A percentile compares a stretch with the other conserved stretches of the same genome.
Conservation (phyloP, 2,888 invertebrate species). For the Thysanoteuthis rhombus region DNA sequence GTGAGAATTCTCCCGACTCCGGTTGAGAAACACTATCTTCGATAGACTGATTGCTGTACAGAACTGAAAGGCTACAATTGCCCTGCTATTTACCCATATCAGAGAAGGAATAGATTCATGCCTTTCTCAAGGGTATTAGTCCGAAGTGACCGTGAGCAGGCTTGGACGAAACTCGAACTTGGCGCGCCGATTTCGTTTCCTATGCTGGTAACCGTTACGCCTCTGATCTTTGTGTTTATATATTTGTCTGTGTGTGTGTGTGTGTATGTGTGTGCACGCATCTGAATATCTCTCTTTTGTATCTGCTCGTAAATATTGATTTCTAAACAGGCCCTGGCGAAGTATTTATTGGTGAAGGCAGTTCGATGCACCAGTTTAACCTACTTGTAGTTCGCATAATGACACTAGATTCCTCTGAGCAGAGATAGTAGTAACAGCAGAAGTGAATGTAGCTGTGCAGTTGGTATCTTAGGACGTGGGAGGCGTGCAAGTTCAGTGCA, state of each 20-base stretch:
- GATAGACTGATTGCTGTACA: too few relatives aligned
- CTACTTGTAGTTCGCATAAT: background rate
- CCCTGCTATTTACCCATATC: too few relatives aligned
- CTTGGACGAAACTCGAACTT: too few relatives aligned
- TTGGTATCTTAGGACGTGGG: background rate
- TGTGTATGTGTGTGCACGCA: background rate
- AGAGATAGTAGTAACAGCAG: background rate
- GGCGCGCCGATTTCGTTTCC: too few relatives aligned
- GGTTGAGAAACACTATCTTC: too few relatives aligned
- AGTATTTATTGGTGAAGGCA: background rate
- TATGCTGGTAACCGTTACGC: too few relatives aligned
- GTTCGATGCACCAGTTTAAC: background rate
- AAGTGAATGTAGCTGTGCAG: background rate
- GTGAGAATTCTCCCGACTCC: too few relatives aligned
- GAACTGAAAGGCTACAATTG: too few relatives aligned
- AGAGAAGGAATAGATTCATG: too few relatives aligned
- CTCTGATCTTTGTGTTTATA: background rate
- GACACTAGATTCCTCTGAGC: background rate
- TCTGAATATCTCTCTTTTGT: background rate
- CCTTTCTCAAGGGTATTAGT: too few relatives aligned
- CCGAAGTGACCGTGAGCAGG: too few relatives aligned
- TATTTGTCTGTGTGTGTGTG: background rate
- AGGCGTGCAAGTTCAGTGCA: background rate
- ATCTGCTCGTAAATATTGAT: background rate
- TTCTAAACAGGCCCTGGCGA: background rate